phyloP scores from a whole-genome alignment of 2,888 invertebrate genomes.

The Sarcophaga variegata region DNA sequence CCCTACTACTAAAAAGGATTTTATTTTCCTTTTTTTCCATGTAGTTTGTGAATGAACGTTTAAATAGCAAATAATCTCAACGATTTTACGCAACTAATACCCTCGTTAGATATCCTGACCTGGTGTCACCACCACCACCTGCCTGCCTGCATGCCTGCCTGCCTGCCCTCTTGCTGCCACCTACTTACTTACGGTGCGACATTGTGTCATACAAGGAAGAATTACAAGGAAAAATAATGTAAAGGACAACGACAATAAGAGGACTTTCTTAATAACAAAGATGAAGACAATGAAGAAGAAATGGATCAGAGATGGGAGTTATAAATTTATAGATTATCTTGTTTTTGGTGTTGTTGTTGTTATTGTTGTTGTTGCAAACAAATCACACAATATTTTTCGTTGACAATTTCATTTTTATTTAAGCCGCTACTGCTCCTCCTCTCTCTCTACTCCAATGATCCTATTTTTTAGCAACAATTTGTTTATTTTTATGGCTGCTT shows the following conservation, averaged over 20 bases:
- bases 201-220: neutral
- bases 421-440: neutral
- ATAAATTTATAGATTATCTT: slow-evolving; percentile 65
- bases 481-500: neutral
- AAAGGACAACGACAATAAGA: no score
- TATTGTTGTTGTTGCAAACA: slow-evolving; percentile 53
- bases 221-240: neutral
- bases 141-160: no score
- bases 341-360: slow-evolving; percentile 33
- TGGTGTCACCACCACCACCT: neutral
- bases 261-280: neutral
- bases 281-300: neutral
- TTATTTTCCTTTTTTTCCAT: neutral
- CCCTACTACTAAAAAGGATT: neutral
- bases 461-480: neutral
- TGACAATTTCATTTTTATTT: slow-evolving; percentile 34
- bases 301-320: neutral
- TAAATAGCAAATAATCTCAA: slow-evolving; percentile 63
- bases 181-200: no score
- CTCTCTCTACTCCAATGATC: neutral
- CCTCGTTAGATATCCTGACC: slow-evolving; percentile 24
- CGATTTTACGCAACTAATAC: slow-evolving; percentile 68
- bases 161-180: no score
- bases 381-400: slow-evolving; percentile 57
- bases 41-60: slow-evolving; percentile 31